Evolutionary conservation across 2,113 vertebrate genomes (phyloP).

Genomic region (Silurus meridionalis): DNA sequence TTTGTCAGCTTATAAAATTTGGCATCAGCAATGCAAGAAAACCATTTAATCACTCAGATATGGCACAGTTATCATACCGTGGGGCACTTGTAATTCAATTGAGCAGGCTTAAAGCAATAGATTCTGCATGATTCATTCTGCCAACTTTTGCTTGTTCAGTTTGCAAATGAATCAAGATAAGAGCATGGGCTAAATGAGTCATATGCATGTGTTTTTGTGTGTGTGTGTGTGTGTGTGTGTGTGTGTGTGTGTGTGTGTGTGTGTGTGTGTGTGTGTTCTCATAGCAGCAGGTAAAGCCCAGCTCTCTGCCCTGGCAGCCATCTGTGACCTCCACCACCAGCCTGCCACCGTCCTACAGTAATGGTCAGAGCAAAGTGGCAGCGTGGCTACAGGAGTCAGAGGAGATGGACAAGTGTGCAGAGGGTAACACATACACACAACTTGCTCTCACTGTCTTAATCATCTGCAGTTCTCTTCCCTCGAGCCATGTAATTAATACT

Average conservation of each 20-base stretch:
- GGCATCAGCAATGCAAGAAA: neutral
- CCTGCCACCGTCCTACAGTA: conserved; percentile 89
- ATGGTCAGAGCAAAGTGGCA: conserved; percentile 93
- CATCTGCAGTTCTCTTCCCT: neutral
- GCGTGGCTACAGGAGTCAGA: conserved; percentile 97
- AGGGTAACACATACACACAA: conserved; percentile 75
- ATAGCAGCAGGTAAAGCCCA: conserved; percentile 76
- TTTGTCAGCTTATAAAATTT: neutral
- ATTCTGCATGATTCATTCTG: neutral
- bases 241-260: neutral
- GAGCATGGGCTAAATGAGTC: neutral
- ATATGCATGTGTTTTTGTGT: neutral
- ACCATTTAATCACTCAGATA: neutral
- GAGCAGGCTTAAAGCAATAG: neutral
- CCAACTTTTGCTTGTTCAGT: neutral
- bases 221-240: neutral
- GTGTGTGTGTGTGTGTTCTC: neutral
- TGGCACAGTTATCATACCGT: neutral
- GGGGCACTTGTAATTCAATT: neutral
- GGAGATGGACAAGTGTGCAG: conserved; percentile 97
- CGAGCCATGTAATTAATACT: neutral
- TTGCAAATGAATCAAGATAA: neutral
- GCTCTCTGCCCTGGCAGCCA: conserved; percentile 82
- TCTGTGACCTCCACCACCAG: conserved; percentile 77
- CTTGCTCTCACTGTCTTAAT: neutral